Percentiles rank a stretch among this genome's conserved stretches.
Evolutionary conservation across 2,797 vertebrate genomes (phyloP).

Genomic region (Leontopithecus rosalia): DNA sequence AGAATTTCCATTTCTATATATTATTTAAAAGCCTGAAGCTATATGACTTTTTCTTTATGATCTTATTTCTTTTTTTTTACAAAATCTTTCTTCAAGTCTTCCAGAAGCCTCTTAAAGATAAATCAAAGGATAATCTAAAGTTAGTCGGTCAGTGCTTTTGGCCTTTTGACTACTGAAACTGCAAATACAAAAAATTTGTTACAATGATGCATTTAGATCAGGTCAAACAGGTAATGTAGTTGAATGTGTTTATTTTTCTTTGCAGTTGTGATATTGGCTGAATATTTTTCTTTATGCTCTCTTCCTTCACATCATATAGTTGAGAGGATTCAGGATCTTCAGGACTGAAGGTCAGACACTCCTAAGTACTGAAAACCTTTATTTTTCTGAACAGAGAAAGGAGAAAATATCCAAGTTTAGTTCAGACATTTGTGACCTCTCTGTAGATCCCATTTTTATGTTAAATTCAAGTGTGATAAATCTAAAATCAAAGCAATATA

Average conservation of each 20-base stretch:
- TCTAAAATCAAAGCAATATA: constrained; percentile 50
- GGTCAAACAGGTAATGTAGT: constrained; percentile 24
- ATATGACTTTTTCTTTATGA: constrained; percentile 15
- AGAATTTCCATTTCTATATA: constrained; percentile 34
- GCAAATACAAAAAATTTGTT: not conserved
- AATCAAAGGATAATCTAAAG: constrained; percentile 53
- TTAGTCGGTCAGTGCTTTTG: not conserved
- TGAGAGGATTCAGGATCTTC: constrained; percentile 32
- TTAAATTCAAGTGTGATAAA: constrained; percentile 41
- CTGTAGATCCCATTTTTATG: not conserved
- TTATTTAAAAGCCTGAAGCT: constrained; percentile 48
- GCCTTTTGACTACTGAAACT: constrained; percentile 16
- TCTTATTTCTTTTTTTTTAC: constrained; percentile 33
- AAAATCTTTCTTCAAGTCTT: constrained; percentile 46
- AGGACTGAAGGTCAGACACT: constrained; percentile 8
- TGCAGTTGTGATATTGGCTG: not conserved
- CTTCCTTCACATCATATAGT: not conserved
- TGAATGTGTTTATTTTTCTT: constrained; percentile 56
- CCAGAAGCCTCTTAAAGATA: constrained; percentile 40
- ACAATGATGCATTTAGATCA: constrained; percentile 12
- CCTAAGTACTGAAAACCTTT: not conserved
- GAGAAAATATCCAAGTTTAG: not conserved
- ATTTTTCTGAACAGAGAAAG: not conserved
- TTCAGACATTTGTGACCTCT: not conserved
- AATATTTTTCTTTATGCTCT: constrained; percentile 38